Conservation (phyloP, 2,797 vertebrate species). For the Hippoglossus hippoglossus region DNA sequence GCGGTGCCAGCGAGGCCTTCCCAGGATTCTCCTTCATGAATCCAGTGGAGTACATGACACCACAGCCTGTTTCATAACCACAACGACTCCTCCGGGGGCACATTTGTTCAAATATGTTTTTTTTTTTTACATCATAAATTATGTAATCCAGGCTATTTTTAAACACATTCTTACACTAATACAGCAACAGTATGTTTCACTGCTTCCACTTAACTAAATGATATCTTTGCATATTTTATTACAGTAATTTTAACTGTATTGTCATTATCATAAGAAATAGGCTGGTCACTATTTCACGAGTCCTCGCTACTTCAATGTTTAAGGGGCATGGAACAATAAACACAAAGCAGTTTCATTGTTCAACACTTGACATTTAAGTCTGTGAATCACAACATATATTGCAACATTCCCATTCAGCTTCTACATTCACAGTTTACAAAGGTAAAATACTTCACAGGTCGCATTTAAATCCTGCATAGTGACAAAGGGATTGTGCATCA, state of each 20-base stretch:
- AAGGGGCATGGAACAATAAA: constrained; percentile 36
- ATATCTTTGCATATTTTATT: constrained; percentile 21
- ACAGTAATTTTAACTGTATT: constrained; percentile 15
- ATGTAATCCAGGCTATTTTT: constrained; percentile 63
- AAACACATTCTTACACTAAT: constrained; percentile 29
- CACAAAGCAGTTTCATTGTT: constrained; percentile 35
- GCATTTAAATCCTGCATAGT: constrained; percentile 30
- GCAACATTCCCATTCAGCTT: constrained; percentile 45
- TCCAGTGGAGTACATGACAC: constrained; percentile 36
- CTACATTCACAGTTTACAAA: constrained; percentile 52
- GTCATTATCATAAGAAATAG: constrained; percentile 36
- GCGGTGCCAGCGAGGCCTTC: constrained; percentile 65
- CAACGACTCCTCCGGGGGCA: constrained; percentile 17
- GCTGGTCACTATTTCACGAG: constrained; percentile 44
- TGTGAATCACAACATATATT: constrained; percentile 45
- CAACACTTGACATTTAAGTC: constrained; percentile 23
- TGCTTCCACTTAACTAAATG: constrained; percentile 2
- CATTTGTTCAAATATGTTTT: constrained; percentile 58
- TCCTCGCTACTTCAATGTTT: constrained; percentile 8
- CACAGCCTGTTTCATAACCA: constrained; percentile 52
- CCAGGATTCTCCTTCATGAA: constrained; percentile 83
- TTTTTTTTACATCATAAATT: constrained; percentile 60
- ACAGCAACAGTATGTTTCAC: constrained; percentile 9
- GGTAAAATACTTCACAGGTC: constrained; percentile 33
- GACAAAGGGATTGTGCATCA: constrained; percentile 30